Evolutionary conservation across 2,113 vertebrate genomes (phyloP).

Genomic region (Crotalus tigris): DNA sequence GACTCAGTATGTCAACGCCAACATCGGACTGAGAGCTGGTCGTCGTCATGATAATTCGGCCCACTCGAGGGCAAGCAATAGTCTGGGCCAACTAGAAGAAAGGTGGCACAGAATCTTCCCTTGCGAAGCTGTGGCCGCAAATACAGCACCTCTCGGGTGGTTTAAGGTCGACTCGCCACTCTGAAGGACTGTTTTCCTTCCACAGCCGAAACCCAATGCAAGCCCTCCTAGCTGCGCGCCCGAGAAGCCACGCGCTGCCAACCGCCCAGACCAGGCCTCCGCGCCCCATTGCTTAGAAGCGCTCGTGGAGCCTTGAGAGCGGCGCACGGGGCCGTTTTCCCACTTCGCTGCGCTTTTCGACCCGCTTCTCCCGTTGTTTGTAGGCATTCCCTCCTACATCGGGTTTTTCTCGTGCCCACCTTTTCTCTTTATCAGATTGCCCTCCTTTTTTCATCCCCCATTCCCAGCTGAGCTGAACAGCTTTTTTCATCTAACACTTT

Average conservation of each 20-base stretch:
- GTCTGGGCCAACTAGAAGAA: background rate
- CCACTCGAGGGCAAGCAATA: background rate
- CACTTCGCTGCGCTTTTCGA: background rate
- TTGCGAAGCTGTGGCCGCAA: too few species aligned
- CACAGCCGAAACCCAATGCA: background rate
- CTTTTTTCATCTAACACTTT: background rate
- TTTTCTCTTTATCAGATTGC: background rate
- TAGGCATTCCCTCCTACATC: background rate
- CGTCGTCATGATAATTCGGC: background rate
- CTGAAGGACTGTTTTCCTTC: background rate
- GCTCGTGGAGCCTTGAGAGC: too few species aligned
- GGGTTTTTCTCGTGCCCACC: background rate
- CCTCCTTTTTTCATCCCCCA: background rate
- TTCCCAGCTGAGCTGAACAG: background rate
- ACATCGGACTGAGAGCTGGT: background rate
- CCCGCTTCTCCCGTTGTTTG: background rate
- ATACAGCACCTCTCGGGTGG: too few species aligned
- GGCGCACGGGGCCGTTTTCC: background rate
- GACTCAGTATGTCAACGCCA: background rate
- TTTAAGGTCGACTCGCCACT: background rate
- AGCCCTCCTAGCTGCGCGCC: too few species aligned
- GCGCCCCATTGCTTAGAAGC: background rate
- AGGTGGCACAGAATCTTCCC: background rate
- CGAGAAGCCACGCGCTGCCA: background rate
- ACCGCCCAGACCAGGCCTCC: background rate